Conservation (phyloP, 2,113 vertebrate genomes). For the Semicossyphus pulcher region DNA sequence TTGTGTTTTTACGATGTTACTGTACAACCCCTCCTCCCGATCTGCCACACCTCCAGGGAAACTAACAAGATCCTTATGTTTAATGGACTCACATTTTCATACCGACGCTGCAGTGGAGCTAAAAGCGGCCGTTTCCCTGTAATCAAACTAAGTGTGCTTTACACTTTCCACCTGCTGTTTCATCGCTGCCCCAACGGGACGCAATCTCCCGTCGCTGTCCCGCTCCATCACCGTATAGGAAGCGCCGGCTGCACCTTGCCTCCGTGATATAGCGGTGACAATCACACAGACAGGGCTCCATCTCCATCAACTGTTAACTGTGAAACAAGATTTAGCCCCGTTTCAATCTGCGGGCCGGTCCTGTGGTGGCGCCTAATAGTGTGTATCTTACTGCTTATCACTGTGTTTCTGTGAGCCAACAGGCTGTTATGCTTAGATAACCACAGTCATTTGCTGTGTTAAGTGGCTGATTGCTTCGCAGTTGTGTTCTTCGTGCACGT, state of each 20-base stretch:
- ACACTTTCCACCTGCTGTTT: constrained; percentile 50
- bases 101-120: constrained; percentile 33
- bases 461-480: constrained; percentile 69
- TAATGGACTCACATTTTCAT: constrained; percentile 68
- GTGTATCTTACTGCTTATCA: constrained; percentile 70
- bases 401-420: constrained; percentile 65
- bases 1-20: constrained; percentile 63
- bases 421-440: constrained; percentile 77
- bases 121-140: constrained; percentile 31
- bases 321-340: constrained; percentile 68
- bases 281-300: constrained; percentile 23
- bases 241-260: constrained; percentile 40
- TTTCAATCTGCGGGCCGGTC: constrained; percentile 50
- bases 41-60: constrained; percentile 19
- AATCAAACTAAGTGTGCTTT: constrained; percentile 61
- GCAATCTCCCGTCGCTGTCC: constrained; percentile 7
- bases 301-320: constrained; percentile 58
- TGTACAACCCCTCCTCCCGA: constrained; percentile 27
- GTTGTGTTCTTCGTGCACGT: constrained; percentile 30
- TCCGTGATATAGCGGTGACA: constrained; percentile 37
- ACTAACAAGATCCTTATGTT: constrained; percentile 72
- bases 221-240: neutral
- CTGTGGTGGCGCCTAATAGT: constrained; percentile 57
- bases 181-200: constrained; percentile 14
- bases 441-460: constrained; percentile 69